A percentile compares a stretch with the other conserved stretches of the same genome.
Evolutionary conservation across 2,797 vertebrate species (phyloP).

Genomic region (Falco peregrinus): DNA sequence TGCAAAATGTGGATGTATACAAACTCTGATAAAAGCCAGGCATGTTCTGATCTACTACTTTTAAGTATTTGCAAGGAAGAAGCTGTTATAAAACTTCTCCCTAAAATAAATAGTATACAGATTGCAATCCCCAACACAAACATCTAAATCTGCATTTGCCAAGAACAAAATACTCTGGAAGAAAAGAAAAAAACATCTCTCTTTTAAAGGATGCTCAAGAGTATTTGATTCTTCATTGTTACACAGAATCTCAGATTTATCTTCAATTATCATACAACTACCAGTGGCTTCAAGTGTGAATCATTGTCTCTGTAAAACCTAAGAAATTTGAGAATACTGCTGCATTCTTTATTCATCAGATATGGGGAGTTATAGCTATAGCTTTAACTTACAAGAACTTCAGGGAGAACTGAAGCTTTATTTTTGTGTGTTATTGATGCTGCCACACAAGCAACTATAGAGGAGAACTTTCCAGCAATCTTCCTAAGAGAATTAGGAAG

Average conservation of each 20-base stretch:
- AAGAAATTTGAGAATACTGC: background rate
- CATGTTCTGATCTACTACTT: background rate
- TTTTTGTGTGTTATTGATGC: background rate
- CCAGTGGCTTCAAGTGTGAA: constrained; percentile 15
- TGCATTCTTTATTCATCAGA: constrained; percentile 13
- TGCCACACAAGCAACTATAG: background rate
- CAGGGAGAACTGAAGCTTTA: background rate
- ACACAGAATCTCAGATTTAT: constrained; percentile 20
- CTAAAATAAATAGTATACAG: constrained; percentile 9
- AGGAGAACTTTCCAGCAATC: background rate
- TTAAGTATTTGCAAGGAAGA: background rate
- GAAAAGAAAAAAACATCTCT: background rate
- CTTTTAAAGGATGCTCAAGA: background rate
- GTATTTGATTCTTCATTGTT: constrained; percentile 6
- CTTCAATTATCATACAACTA: constrained; percentile 38
- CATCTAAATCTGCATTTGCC: background rate
- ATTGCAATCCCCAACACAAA: background rate
- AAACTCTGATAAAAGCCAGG: background rate
- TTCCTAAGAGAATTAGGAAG: background rate
- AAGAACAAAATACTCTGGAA: background rate
- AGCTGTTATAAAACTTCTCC: background rate
- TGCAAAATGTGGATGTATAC: background rate
- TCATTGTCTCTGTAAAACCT: constrained; percentile 17
- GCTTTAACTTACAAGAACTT: constrained; percentile 24
- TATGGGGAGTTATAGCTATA: background rate